Percentiles rank a stretch among this genome's conserved stretches.
These are phyloP conservation scores for Equus quagga DNA, from an alignment of 2,113 vertebrate genomes.

Conservation along the genomic window DNA sequence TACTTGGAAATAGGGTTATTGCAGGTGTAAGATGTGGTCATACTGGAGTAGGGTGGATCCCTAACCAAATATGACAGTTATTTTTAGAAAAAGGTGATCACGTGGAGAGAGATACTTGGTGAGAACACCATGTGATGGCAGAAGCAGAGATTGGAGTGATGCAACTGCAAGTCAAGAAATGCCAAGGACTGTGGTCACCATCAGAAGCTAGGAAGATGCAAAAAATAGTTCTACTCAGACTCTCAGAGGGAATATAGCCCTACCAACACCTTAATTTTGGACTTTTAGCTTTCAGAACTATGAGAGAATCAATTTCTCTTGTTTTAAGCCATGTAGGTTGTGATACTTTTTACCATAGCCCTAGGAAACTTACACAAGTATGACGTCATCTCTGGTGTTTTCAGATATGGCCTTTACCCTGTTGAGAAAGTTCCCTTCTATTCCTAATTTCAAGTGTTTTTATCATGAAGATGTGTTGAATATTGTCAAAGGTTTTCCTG, in stretches of 20 bases:
- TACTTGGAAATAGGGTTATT: neutral
- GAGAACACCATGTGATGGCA: neutral
- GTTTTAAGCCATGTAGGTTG: no score
- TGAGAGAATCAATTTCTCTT: no score
- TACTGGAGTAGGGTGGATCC: neutral
- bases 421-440: neutral
- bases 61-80: neutral
- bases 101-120: neutral
- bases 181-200: no score
- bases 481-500: neutral
- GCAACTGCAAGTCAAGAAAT: neutral
- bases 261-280: no score
- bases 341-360: no score
- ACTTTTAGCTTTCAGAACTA: no score
- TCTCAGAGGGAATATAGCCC: no score
- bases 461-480: neutral
- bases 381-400: neutral
- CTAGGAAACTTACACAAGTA: no score
- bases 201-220: no score
- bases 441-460: neutral
- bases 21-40: neutral
- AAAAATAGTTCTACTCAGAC: no score
- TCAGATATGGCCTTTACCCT: neutral
- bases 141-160: neutral
- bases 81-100: neutral